Conservation (phyloP, 2,113 vertebrate genomes). For the Actenoides lindsayi region DNA sequence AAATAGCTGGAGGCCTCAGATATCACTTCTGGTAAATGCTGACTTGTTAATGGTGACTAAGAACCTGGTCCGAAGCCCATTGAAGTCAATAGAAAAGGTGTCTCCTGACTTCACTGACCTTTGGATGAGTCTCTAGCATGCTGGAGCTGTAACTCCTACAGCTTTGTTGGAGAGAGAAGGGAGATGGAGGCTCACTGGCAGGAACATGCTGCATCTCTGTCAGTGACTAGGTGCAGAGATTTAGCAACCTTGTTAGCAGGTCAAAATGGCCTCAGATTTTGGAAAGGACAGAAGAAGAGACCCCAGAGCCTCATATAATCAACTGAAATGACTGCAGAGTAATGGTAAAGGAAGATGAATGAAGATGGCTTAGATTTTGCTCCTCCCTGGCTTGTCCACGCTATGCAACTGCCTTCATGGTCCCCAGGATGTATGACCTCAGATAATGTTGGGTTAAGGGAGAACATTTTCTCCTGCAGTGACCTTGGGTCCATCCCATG, state of each 20-base stretch:
- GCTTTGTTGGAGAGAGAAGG: neutral
- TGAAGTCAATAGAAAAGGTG: slow-evolving; percentile 44
- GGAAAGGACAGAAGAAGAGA: neutral
- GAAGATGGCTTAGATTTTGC: neutral
- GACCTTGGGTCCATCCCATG: slow-evolving; percentile 18
- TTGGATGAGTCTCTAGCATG: neutral
- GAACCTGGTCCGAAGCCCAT: neutral
- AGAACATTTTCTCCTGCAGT: slow-evolving; percentile 18
- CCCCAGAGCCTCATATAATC: neutral
- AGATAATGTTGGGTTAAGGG: neutral
- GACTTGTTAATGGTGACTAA: slow-evolving; percentile 18
- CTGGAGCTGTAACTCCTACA: neutral
- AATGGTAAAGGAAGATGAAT: neutral
- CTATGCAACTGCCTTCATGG: neutral
- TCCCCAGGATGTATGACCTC: neutral
- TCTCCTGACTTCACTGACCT: slow-evolving; percentile 48
- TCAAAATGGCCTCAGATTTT: neutral
- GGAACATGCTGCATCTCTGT: neutral
- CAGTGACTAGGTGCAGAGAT: neutral
- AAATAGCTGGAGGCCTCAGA: slow-evolving; percentile 38
- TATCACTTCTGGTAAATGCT: slow-evolving; percentile 58
- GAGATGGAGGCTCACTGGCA: neutral
- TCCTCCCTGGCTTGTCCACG: neutral
- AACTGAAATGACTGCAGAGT: rapidly evolving
- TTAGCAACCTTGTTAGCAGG: rapidly evolving